Conservation (phyloP, 2,888 invertebrate species). For the Tetanocera ferruginea region DNA sequence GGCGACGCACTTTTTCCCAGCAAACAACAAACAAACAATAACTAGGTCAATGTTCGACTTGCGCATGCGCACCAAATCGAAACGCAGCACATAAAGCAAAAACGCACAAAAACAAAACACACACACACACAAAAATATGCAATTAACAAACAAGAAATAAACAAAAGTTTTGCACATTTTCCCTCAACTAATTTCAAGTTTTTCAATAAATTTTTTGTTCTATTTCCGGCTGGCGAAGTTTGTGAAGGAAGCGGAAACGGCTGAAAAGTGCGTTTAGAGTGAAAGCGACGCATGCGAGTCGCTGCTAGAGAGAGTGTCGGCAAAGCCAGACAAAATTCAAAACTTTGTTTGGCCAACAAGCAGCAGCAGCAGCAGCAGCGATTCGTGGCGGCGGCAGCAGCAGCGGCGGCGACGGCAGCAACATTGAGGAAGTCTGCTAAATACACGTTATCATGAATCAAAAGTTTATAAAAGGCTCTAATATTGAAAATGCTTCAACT, state of each 20-base stretch:
- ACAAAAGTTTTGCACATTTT: slow-evolving; percentile 50
- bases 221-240: background rate
- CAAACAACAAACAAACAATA: slow-evolving; percentile 31
- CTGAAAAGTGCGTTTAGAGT: slow-evolving; percentile 44
- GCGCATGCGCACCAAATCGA: slow-evolving; percentile 50
- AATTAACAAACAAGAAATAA: slow-evolving; percentile 48
- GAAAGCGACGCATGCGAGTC: slow-evolving; percentile 48
- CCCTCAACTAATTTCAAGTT: slow-evolving; percentile 46
- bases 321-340: slow-evolving; percentile 35
- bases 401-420: background rate
- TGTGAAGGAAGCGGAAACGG: background rate
- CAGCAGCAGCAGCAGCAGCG: background rate
- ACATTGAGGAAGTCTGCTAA: background rate
- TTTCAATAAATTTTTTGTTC: slow-evolving; percentile 44
- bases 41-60: slow-evolving; percentile 48
- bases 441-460: slow-evolving; percentile 22
- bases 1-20: slow-evolving; percentile 39
- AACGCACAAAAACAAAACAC: slow-evolving; percentile 33
- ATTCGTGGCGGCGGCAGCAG: background rate
- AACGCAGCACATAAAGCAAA: background rate
- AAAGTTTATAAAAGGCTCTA: slow-evolving; percentile 31
- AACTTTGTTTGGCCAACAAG: slow-evolving; percentile 49
- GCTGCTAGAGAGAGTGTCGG: slow-evolving; percentile 25
- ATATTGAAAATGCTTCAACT: slow-evolving; percentile 3
- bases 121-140: slow-evolving; percentile 49